A percentile compares a stretch with the other conserved stretches of the same genome.
Conservation (phyloP, 23 tunicate genomes). For the Clavelina lepadiformis region DNA sequence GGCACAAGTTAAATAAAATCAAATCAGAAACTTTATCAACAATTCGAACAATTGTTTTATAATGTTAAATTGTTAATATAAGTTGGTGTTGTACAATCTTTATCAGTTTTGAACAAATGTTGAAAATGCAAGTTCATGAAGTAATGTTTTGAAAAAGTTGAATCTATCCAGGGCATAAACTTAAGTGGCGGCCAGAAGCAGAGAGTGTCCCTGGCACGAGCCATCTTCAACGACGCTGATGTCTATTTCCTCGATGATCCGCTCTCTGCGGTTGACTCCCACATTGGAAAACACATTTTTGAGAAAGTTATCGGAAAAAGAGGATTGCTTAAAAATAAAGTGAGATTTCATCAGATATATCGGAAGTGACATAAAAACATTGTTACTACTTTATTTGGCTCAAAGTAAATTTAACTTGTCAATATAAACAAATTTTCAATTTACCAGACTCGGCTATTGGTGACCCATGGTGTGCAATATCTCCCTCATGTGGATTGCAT, state of each 20-base stretch:
- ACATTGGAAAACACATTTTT: conserved; percentile 84
- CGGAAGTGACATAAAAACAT: no score
- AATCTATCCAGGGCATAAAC: conserved; percentile 75
- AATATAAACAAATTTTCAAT: background rate
- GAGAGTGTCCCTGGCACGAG: conserved; percentile 72
- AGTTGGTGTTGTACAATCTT: no score
- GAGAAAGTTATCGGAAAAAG: conserved; percentile 68
- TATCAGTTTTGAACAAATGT: no score
- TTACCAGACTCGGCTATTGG: conserved; percentile 59
- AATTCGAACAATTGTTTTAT: no score
- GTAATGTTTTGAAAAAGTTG: no score
- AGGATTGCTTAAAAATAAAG: conserved; percentile 65
- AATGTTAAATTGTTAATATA: no score
- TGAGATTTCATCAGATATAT: no score
- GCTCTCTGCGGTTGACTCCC: conserved; percentile 77
- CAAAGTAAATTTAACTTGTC: background rate
- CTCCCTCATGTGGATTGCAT: conserved; percentile 77
- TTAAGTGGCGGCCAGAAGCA: conserved; percentile 90
- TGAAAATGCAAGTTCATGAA: no score
- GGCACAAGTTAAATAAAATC: no score
- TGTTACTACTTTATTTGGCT: no score
- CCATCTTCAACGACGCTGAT: conserved; percentile 66
- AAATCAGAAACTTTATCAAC: no score
- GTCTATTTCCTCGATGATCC: conserved; percentile 83
- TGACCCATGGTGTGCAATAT: conserved; percentile 80